Evolutionary conservation across 2,113 vertebrate genomes (phyloP).

Genomic region (Gopherus evgoodei): DNA sequence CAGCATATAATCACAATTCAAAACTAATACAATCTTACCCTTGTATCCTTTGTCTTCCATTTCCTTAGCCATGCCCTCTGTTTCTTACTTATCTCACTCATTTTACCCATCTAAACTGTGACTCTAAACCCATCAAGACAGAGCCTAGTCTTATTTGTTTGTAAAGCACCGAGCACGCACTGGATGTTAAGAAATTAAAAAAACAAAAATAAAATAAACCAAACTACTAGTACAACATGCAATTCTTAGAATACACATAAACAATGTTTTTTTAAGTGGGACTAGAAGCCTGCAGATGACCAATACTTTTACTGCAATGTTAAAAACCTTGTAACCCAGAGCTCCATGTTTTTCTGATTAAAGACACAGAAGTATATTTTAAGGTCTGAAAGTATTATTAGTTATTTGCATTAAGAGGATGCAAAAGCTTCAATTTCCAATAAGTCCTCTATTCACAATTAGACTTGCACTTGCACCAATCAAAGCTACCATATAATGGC

Average conservation of each 20-base stretch:
- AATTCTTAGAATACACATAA: neutral
- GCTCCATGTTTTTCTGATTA: neutral
- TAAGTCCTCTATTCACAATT: neutral
- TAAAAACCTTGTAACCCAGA: neutral
- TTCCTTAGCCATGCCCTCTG: neutral
- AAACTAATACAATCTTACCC: neutral
- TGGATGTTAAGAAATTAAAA: neutral
- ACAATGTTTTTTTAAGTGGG: neutral
- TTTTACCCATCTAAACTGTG: neutral
- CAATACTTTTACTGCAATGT: neutral
- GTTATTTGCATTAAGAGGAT: neutral
- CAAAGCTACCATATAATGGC: constrained; percentile 45
- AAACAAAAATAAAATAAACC: neutral
- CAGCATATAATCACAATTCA: neutral
- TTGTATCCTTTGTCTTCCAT: neutral
- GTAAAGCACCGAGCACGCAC: neutral
- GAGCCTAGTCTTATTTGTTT: neutral
- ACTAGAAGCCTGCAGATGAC: neutral
- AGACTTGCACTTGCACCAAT: neutral
- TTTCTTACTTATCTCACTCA: neutral
- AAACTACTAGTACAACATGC: neutral
- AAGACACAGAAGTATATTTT: neutral
- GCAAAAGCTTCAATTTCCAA: neutral
- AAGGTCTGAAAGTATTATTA: neutral
- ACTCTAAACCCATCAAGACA: neutral